Evolutionary conservation across 2,888 invertebrate species (phyloP).

Genomic region (Caenorhabditis drosophilae): DNA sequence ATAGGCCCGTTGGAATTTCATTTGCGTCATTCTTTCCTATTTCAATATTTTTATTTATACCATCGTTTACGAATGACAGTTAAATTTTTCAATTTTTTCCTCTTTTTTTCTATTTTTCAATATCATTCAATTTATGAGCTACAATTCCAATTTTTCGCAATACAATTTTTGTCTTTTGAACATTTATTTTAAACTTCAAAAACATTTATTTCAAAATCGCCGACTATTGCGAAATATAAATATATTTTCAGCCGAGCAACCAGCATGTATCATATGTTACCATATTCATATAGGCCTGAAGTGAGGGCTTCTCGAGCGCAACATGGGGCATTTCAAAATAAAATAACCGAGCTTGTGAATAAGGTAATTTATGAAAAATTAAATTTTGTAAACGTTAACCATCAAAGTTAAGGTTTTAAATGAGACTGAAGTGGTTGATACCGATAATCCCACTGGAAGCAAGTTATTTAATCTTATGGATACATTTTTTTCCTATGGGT

Average conservation of each 20-base stretch:
- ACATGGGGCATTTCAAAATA: constrained; percentile 41
- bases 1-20: too few species aligned
- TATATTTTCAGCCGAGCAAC: too few species aligned
- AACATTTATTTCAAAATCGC: too few species aligned
- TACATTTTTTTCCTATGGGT: constrained; percentile 58
- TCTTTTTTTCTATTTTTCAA: background rate
- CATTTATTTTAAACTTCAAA: too few species aligned
- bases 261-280: constrained; percentile 38
- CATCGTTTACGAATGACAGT: too few species aligned
- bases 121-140: too few species aligned
- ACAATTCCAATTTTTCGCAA: too few species aligned
- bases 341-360: constrained; percentile 12
- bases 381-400: background rate
- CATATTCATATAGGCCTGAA: constrained; percentile 32
- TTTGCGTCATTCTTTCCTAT: too few species aligned
- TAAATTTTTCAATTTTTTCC: too few species aligned
- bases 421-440: constrained; percentile 46
- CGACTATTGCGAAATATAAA: too few species aligned
- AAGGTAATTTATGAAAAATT: constrained; percentile 11
- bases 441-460: constrained; percentile 29
- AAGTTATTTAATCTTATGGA: constrained; percentile 52
- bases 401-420: constrained; percentile 31
- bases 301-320: constrained; percentile 18
- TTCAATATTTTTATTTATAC: too few species aligned
- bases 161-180: too few species aligned